Percentiles rank a stretch among this genome's conserved stretches.
phyloP scores from a whole-genome alignment of 2,113 vertebrate genomes.

The Martes martes region DNA sequence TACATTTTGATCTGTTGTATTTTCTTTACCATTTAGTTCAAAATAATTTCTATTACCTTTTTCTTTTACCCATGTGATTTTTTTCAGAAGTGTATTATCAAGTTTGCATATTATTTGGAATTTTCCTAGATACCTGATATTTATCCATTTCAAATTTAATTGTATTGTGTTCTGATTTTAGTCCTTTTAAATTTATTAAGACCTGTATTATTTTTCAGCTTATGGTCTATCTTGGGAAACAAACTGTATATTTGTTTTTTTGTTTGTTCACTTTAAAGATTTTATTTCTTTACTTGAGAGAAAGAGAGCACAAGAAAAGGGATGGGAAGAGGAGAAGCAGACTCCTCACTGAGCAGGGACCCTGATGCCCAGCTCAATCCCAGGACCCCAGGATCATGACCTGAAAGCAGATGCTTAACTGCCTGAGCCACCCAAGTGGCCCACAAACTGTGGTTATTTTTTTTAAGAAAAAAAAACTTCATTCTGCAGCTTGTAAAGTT shows the following conservation, averaged over 20 bases:
- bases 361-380: background rate
- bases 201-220: background rate
- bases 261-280: background rate
- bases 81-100: background rate
- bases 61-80: background rate
- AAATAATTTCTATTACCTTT: background rate
- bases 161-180: background rate
- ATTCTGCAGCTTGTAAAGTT: background rate
- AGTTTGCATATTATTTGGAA: background rate
- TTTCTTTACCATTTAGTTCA: background rate
- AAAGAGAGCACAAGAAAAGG: background rate
- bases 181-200: background rate
- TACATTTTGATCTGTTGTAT: background rate
- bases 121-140: background rate
- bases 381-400: background rate
- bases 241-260: background rate
- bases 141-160: background rate
- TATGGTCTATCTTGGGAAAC: background rate
- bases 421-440: accelerated
- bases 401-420: background rate
- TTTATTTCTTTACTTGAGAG: background rate
- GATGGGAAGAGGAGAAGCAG: background rate
- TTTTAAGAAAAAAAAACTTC: background rate
- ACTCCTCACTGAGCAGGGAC: background rate
- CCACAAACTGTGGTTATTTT: background rate